These are phyloP conservation scores for Pachypeltis micranthus DNA, from an alignment of 1,140 invertebrate species.

Conservation along the genomic window DNA sequence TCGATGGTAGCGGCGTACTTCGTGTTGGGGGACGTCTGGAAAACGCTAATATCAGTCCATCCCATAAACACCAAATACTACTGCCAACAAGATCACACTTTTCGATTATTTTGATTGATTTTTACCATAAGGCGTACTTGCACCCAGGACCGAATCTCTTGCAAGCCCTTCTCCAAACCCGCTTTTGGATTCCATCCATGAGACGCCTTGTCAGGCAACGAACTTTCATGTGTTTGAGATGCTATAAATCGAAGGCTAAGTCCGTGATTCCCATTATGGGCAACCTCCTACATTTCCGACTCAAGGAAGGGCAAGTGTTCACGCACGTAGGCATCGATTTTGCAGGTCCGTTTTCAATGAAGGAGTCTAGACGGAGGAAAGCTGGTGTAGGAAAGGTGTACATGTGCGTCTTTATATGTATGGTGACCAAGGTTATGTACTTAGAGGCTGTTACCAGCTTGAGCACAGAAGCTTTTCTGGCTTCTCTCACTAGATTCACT, in stretches of 20 bases:
- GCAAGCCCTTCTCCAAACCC: conserved; percentile 25
- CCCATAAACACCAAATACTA: conserved; percentile 36
- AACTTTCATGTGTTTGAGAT: conserved; percentile 29
- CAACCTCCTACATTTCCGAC: conserved; percentile 23
- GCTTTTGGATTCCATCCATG: conserved; percentile 30
- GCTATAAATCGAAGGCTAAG: conserved; percentile 17
- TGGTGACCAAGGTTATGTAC: conserved; percentile 27
- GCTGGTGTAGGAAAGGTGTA: conserved; percentile 28
- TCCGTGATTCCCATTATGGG: conserved; percentile 26
- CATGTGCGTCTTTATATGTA: conserved; percentile 28
- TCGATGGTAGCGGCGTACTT: conserved; percentile 31
- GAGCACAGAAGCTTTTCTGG: conserved; percentile 25
- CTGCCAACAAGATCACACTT: conserved; percentile 26
- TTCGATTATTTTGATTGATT: conserved; percentile 22
- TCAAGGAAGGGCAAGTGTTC: conserved; percentile 20
- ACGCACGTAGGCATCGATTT: conserved; percentile 25
- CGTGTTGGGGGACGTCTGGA: conserved; percentile 34
- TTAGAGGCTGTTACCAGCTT: conserved; percentile 27
- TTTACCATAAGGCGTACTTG: conserved; percentile 28
- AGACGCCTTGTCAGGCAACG: conserved; percentile 20
- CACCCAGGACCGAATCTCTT: conserved; percentile 31
- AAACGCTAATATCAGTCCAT: conserved; percentile 26
- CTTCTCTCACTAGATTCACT: conserved; percentile 27
- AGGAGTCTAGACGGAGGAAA: conserved; percentile 20
- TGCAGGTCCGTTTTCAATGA: conserved; percentile 25